Evolutionary conservation across 2,888 invertebrate genomes (phyloP), one percentile per base, ranked within the genome.

Genomic region (Listrodromus nycthemerus): DNA sequence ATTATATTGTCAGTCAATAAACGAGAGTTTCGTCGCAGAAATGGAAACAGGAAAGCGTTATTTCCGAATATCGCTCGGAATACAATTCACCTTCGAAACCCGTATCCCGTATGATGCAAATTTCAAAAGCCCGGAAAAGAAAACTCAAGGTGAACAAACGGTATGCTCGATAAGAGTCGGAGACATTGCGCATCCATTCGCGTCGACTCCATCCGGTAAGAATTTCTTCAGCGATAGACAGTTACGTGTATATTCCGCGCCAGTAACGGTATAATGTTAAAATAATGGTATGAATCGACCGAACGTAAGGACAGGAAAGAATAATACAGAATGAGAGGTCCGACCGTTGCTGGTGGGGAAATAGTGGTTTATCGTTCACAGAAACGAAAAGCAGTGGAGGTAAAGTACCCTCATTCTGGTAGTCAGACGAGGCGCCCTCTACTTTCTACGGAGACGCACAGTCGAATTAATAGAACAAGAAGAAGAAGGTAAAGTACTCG

Each of bases 1-100:
- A 82, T 82, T 78, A 41, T 30, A 21, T 66, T 67, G 41, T 41
- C 63, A 55, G 33, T 61, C 81, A 63, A 82, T 65, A 52, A 75
- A 82, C 76, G 37, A 65, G 65, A 82, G 71, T 55, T 63, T 19
- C 16, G 16, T 37, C 16, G 55, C 13, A 37, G 37, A 24, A 71
- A 71, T 55, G 55, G 24, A 55, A 24, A 24, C 24, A 24, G 8
- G 27, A 55, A 52, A 70, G 41, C 63, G 63, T 33, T 8, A 33
- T 33, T 63, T 33, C 8, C 27, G 2, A 33, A 63, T 16, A 63
- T 63, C 37, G 3, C 65, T 33, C 7, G 65, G 3, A 65, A 65
- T 16, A 30, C 63, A 30, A 55, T 52, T 52, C 52, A 10, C 3
- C 19, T 52, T 10, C 10, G 3, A 21, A 52, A 52, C 33, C 33